These are phyloP conservation scores for Drosophila trichaetosa DNA, from an alignment of 2,888 invertebrate genomes.

Conservation along the genomic window DNA sequence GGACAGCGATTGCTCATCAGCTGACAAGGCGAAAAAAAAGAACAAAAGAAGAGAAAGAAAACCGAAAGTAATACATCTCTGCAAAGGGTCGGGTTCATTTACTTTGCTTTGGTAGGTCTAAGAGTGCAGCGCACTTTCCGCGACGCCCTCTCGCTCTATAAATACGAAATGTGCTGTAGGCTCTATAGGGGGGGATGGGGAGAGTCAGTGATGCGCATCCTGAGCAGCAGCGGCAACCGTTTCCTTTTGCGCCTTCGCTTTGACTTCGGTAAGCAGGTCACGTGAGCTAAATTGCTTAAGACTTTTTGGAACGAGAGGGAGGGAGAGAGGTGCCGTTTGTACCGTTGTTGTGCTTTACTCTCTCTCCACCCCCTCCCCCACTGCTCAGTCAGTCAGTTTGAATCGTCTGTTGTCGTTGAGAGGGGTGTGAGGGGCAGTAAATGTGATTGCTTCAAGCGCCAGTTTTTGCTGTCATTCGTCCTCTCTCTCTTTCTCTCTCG, in stretches of 20 bases:
- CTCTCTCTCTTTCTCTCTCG: neutral
- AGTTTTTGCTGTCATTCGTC: conserved; percentile 13
- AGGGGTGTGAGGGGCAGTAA: conserved; percentile 43
- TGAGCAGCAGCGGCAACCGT: conserved; percentile 33
- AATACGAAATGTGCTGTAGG: conserved; percentile 55
- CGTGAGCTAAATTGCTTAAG: conserved; percentile 68
- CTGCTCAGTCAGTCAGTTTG: conserved; percentile 36
- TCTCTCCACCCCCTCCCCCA: conserved; percentile 2
- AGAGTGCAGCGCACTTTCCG: conserved; percentile 19
- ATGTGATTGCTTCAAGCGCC: conserved; percentile 63
- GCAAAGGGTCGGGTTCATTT: conserved; percentile 47
- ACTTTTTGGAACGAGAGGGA: conserved; percentile 12
- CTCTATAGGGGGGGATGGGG: neutral
- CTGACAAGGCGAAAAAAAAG: conserved; percentile 28
- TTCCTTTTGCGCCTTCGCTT: conserved; percentile 37
- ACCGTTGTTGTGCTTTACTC: neutral
- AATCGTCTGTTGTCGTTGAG: conserved; percentile 26
- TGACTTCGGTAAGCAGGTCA: conserved; percentile 77
- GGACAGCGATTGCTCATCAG: conserved; percentile 44
- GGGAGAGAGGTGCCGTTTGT: conserved; percentile 1
- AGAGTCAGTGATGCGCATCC: conserved; percentile 50
- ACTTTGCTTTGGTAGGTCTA: conserved; percentile 35
- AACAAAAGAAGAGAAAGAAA: conserved; percentile 29
- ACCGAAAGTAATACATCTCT: conserved; percentile 74
- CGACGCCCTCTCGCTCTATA: conserved; percentile 42